Conservation (phyloP, 2,888 invertebrate species). For the Zhengitettix transpicula region DNA sequence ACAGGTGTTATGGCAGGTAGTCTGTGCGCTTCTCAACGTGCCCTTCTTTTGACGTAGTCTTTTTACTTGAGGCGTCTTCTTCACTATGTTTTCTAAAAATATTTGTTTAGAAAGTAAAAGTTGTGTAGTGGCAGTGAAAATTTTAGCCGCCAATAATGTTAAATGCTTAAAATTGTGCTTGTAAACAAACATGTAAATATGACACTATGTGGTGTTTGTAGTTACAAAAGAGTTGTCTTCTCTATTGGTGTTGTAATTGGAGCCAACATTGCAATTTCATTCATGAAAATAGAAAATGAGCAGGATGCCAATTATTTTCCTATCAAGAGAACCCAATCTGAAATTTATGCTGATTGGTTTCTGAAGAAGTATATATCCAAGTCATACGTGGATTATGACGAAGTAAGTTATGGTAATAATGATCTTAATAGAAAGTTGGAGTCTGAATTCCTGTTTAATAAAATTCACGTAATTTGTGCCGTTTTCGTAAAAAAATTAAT, state of each 20-base stretch:
- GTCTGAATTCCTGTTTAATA: constrained; percentile 20
- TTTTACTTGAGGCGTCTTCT: too few species aligned
- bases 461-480: constrained; percentile 28
- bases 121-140: too few species aligned
- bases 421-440: constrained; percentile 13
- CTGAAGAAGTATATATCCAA: not conserved
- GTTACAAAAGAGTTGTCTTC: constrained; percentile 14
- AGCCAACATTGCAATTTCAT: constrained; percentile 14
- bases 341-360: not conserved
- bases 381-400: constrained; percentile 12
- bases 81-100: too few species aligned
- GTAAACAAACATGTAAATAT: too few species aligned
- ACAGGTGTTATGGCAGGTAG: too few species aligned
- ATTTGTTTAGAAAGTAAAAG: too few species aligned
- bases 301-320: constrained; percentile 7
- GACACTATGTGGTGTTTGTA: not conserved
- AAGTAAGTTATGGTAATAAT: constrained; percentile 17
- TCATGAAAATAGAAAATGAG: constrained; percentile 11
- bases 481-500: constrained; percentile 28
- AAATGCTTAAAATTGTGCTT: too few species aligned
- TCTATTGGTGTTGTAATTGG: constrained; percentile 19
- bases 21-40: too few species aligned
- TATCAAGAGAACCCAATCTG: not conserved
- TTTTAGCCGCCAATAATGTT: too few species aligned
- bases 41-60: too few species aligned